phyloP scores from a whole-genome alignment of 2,888 invertebrate genomes.

The Theretra japonica region DNA sequence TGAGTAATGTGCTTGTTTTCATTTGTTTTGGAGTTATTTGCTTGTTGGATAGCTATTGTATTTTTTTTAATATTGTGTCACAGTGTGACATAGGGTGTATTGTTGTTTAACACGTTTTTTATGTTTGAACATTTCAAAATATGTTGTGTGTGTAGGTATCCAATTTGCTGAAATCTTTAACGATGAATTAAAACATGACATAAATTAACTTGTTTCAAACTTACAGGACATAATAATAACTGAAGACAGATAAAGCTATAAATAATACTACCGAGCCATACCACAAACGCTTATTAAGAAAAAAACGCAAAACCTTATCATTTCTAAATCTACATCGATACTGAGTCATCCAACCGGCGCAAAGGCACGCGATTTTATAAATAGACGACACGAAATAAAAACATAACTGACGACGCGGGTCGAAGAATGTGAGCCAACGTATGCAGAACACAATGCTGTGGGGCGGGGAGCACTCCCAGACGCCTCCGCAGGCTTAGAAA shows the following conservation, averaged over 20 bases:
- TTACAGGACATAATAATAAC: too few species aligned
- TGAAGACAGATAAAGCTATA: neutral
- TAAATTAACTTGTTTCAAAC: neutral
- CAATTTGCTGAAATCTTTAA: too few species aligned
- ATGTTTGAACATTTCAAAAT: too few species aligned
- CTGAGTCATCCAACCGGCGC: conserved; percentile 7
- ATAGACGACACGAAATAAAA: conserved; percentile 67
- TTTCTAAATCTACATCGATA: conserved; percentile 3
- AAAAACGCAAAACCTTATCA: neutral
- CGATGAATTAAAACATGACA: too few species aligned
- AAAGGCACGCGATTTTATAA: conserved; percentile 72
- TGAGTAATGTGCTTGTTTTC: neutral
- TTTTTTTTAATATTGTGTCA: too few species aligned
- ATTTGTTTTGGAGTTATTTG: too few species aligned
- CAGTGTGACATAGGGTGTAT: too few species aligned
- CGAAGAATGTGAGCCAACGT: conserved; percentile 73
- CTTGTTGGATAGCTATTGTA: too few species aligned
- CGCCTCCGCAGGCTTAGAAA: conserved; percentile 43
- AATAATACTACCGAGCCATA: too few species aligned
- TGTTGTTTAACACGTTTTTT: too few species aligned
- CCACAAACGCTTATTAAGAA: neutral
- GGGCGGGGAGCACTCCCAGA: conserved; percentile 48
- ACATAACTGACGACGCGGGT: conserved; percentile 65
- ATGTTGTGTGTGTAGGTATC: too few species aligned
- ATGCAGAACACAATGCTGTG: conserved; percentile 67